These are phyloP conservation scores for Alexandromys fortis DNA, from an alignment of 2,113 vertebrate species.

Conservation along the genomic window DNA sequence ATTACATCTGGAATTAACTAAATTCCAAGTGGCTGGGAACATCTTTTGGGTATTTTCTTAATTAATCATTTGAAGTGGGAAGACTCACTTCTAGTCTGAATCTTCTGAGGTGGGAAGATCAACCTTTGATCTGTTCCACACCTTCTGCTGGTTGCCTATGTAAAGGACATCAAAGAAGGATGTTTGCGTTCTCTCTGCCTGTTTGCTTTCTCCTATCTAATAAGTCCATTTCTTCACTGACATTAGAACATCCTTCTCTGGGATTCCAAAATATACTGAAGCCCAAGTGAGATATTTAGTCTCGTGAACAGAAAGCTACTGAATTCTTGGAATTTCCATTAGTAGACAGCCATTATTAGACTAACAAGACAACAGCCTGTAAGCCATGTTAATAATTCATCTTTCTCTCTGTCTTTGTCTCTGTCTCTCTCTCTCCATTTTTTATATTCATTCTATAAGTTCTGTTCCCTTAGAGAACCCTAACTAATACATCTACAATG, in stretches of 20 bases:
- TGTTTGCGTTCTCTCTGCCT: neutral
- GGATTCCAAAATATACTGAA: neutral
- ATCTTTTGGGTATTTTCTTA: neutral
- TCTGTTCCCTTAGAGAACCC: neutral
- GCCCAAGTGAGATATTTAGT: neutral
- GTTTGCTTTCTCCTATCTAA: neutral
- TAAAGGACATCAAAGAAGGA: neutral
- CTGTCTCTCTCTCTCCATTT: neutral
- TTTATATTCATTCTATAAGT: neutral
- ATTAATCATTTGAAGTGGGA: neutral
- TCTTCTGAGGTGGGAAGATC: neutral
- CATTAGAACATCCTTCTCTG: neutral
- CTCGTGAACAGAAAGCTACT: neutral
- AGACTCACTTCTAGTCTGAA: neutral
- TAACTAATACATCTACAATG: neutral
- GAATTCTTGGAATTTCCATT: neutral
- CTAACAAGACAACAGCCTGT: neutral
- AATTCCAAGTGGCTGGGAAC: neutral
- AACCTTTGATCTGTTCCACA: neutral
- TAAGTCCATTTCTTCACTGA: neutral
- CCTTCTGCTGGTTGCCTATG: neutral
- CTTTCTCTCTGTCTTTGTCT: neutral
- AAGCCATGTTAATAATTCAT: neutral
- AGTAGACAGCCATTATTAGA: neutral
- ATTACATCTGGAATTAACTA: neutral